Base-by-base conservation (phyloP, 2,888 invertebrate species). In the Eupithecia subfuscata region DNA sequence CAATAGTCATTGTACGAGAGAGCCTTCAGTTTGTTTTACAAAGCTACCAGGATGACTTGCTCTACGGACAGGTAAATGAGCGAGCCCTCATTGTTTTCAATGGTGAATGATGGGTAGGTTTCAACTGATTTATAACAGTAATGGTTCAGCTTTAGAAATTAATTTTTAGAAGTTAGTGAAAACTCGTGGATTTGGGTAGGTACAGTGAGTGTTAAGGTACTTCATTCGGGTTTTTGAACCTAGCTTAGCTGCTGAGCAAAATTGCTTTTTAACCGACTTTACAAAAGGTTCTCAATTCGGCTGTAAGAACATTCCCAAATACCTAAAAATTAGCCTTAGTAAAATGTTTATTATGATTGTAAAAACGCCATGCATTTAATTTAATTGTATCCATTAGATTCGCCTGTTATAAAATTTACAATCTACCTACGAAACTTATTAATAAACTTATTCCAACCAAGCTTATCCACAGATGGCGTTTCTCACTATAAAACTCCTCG, bases 31-130 rank as follows among this genome's bases (percentile, higher is more conserved):
- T 80, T 80, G 80, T 80, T 79, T 80, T 79, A 78, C 76, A 76
- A 80, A 77, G 82, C 80, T 80, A 79, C 82, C 80, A 77, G 69
- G 75, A 75, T 80, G 82, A 80, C 80, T 80, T 82, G 80, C 79
- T 76, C 37, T 68, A 75, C 70, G 22, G 76, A 79, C 78, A 79
- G 76, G 79, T 79, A 80, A 79, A 82, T 79, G 79, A 80, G 80
- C 77, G 70, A 75, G 71, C 25, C 70, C 72, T 70, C 70, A 69
- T 75, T 77, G 77, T 77, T 77, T 74, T 73, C 34, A 74, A 77
- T 65, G 69, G 73, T 76, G 74, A 70, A 68, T 75, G 72, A 73
- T 77, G 65, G 25, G 70, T 67, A 64, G 34, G 34, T 52, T 74
- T 71, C 72, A 72, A 72, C 72, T 56, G 37, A 56, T 70, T 40